These are phyloP conservation scores for Phoenicopterus ruber DNA, from an alignment of 2,113 vertebrate species.

Conservation along the genomic window DNA sequence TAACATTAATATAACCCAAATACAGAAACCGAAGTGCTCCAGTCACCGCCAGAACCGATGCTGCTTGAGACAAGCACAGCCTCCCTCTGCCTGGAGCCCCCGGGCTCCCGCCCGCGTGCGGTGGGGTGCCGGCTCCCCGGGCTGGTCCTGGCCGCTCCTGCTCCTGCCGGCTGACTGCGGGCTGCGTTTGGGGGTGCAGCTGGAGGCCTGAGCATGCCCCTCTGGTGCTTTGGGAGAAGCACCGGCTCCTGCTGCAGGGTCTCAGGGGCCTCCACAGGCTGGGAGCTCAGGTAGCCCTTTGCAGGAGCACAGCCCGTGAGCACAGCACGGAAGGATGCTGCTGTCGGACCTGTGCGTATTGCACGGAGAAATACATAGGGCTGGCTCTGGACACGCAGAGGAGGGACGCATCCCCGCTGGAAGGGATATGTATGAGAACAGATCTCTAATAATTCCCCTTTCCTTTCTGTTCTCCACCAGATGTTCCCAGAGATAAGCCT, in stretches of 20 bases:
- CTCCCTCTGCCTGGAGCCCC: neutral
- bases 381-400: neutral
- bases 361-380: neutral
- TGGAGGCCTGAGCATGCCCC: neutral
- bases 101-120: neutral
- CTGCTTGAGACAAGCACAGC: neutral
- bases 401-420: neutral
- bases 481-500: neutral
- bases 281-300: neutral
- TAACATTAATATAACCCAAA: neutral
- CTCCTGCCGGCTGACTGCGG: accelerated
- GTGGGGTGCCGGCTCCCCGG: accelerated
- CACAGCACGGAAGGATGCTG: neutral
- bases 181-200: neutral
- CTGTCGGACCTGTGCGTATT: accelerated
- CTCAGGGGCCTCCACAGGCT: accelerated
- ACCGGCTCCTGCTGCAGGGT: neutral
- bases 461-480: neutral
- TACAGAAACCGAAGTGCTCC: neutral
- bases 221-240: neutral
- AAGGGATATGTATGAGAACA: neutral
- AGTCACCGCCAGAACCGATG: neutral
- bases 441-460: neutral
- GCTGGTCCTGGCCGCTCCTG: neutral
- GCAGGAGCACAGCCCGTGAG: neutral